These are phyloP conservation scores for Clusia tigrina DNA, from an alignment of 2,888 invertebrate species.

Conservation along the genomic window DNA sequence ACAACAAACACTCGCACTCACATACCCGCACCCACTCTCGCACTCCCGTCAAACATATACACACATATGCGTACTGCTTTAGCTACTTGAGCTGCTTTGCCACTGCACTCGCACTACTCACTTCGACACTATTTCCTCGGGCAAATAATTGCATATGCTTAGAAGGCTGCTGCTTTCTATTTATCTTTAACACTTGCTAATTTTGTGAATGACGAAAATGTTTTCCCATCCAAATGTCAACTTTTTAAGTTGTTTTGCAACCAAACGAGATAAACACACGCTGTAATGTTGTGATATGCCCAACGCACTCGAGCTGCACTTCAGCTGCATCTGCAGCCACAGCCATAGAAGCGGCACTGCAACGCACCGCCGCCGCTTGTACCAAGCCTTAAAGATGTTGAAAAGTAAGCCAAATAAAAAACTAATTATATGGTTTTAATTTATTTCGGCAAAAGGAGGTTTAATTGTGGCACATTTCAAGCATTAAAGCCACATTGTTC, in stretches of 20 bases:
- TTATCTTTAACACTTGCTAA: slow-evolving; percentile 44
- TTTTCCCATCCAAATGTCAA: slow-evolving; percentile 33
- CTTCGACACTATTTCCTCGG: background rate
- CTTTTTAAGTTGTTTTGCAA: slow-evolving; percentile 35
- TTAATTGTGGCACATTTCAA: no score
- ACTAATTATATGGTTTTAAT: no score
- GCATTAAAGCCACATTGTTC: no score
- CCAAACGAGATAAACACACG: slow-evolving; percentile 25
- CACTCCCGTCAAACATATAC: background rate
- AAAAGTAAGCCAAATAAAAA: no score
- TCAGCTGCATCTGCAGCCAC: no score
- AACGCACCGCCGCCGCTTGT: no score
- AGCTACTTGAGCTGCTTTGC: background rate
- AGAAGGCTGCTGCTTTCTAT: slow-evolving; percentile 23
- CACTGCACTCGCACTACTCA: background rate
- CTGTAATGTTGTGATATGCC: no score
- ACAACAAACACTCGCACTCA: background rate
- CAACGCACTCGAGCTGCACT: no score
- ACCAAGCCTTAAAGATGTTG: no score
- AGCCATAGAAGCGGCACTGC: no score
- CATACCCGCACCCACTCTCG: background rate
- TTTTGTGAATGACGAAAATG: slow-evolving; percentile 34
- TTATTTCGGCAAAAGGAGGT: no score
- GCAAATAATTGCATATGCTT: background rate
- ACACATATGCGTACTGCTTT: no score